phyloP scores from a whole-genome alignment of 1,140 invertebrate genomes.

The Aphelinus certus region DNA sequence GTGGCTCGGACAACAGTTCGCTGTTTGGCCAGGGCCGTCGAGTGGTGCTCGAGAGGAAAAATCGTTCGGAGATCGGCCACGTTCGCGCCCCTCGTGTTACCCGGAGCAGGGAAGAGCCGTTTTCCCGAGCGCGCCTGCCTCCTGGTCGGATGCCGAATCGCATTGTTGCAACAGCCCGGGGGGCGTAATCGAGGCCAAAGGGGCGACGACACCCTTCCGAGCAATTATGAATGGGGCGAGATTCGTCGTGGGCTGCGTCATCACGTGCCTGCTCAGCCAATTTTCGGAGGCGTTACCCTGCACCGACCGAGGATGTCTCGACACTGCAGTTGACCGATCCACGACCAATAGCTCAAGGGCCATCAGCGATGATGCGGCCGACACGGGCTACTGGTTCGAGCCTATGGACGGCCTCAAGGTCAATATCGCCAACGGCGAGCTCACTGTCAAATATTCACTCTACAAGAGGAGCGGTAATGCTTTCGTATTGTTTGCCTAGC shows the following conservation, averaged over 20 bases:
- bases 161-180: not conserved
- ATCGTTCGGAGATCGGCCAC: not conserved
- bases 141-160: slow-evolving; percentile 3
- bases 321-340: not conserved
- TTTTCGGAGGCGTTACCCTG: not conserved
- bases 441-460: not conserved
- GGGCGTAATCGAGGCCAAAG: not conserved
- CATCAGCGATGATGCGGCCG: not conserved
- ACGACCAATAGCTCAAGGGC: not conserved
- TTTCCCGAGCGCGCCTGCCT: too few relatives aligned
- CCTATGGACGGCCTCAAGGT: slow-evolving; percentile 9
- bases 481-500: not conserved
- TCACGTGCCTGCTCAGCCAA: not conserved
- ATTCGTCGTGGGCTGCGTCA: slow-evolving; percentile 17
- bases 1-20: too few relatives aligned
- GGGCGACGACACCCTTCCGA: not conserved
- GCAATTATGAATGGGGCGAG: slow-evolving; percentile 23
- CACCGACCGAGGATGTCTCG: not conserved
- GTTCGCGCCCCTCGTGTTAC: not conserved
- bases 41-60: not conserved
- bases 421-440: not conserved
- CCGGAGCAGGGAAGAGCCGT: too few relatives aligned
- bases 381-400: not conserved
- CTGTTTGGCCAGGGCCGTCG: too few relatives aligned
- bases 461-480: not conserved